Percentiles rank a stretch among this genome's conserved stretches.
phyloP scores from a whole-genome alignment of 2,888 invertebrate genomes.

The Rapana venosa region DNA sequence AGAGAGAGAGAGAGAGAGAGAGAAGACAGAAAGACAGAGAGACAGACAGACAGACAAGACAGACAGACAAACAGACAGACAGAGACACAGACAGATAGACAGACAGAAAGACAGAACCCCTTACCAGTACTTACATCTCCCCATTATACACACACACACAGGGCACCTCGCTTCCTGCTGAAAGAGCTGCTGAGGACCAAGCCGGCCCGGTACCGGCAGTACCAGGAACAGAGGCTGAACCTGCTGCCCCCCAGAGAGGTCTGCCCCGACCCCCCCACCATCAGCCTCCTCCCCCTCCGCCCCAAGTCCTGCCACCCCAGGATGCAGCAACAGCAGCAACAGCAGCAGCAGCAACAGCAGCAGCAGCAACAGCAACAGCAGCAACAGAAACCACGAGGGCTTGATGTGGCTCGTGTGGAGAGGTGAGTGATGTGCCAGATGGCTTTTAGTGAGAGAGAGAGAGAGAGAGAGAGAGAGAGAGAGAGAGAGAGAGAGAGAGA shows the following conservation, averaged over 20 bases:
- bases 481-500: too few species aligned
- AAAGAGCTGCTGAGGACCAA: slow-evolving; percentile 64
- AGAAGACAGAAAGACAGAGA: too few species aligned
- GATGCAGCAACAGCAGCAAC: slow-evolving; percentile 31
- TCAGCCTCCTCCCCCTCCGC: slow-evolving; percentile 69
- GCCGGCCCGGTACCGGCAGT: slow-evolving; percentile 67
- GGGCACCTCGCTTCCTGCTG: slow-evolving; percentile 74
- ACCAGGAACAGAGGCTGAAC: slow-evolving; percentile 67
- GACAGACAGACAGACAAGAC: background rate
- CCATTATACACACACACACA: slow-evolving; percentile 47
- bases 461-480: too few species aligned
- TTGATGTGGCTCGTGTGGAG: background rate
- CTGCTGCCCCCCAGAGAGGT: slow-evolving; percentile 39
- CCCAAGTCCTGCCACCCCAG: slow-evolving; percentile 74
- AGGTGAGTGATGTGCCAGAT: background rate
- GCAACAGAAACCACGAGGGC: background rate
- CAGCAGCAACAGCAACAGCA: background rate
- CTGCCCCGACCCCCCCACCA: slow-evolving; percentile 67
- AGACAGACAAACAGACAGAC: background rate
- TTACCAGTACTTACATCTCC: too few species aligned
- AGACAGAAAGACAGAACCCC: too few species aligned
- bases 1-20: too few species aligned
- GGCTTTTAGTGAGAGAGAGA: background rate
- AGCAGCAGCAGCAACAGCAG: background rate
- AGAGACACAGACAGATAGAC: background rate